These are phyloP conservation scores for Podabrus alpinus DNA, from an alignment of 2,888 invertebrate genomes.

Conservation along the genomic window DNA sequence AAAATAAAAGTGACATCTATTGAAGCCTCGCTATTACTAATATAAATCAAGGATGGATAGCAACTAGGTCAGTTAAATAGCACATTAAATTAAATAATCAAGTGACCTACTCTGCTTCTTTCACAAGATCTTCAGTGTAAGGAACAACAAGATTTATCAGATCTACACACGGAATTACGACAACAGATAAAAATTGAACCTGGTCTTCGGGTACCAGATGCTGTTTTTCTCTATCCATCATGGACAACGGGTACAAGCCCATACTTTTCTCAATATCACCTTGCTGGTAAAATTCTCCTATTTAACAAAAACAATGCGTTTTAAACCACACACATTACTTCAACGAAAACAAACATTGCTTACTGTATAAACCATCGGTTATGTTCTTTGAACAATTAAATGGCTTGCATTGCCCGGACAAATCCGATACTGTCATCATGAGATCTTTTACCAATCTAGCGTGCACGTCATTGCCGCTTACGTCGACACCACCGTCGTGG, in stretches of 20 bases:
- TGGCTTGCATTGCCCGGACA: conserved; percentile 65
- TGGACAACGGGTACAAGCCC: conserved; percentile 64
- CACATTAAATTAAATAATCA: neutral
- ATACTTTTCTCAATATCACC: conserved; percentile 64
- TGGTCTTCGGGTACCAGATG: conserved; percentile 66
- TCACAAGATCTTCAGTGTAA: conserved; percentile 58
- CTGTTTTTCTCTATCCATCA: conserved; percentile 66
- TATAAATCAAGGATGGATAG: too few relatives aligned
- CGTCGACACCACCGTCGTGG: conserved; percentile 58
- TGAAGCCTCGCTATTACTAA: neutral
- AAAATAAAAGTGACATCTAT: neutral
- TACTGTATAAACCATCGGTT: conserved; percentile 61
- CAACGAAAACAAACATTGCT: conserved; percentile 42
- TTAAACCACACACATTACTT: neutral
- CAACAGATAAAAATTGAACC: conserved; percentile 64
- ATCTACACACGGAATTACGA: conserved; percentile 63
- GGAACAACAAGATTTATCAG: conserved; percentile 60
- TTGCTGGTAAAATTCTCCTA: conserved; percentile 55
- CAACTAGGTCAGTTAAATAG: too few relatives aligned
- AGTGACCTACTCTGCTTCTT: conserved; percentile 58
- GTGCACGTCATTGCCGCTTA: conserved; percentile 57
- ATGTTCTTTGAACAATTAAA: conserved; percentile 61
- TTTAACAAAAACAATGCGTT: neutral
- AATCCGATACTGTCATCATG: conserved; percentile 65
- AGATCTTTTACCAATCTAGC: conserved; percentile 60